Evolutionary conservation across 2,113 vertebrate species (phyloP).

Genomic region (Columbina picui): DNA sequence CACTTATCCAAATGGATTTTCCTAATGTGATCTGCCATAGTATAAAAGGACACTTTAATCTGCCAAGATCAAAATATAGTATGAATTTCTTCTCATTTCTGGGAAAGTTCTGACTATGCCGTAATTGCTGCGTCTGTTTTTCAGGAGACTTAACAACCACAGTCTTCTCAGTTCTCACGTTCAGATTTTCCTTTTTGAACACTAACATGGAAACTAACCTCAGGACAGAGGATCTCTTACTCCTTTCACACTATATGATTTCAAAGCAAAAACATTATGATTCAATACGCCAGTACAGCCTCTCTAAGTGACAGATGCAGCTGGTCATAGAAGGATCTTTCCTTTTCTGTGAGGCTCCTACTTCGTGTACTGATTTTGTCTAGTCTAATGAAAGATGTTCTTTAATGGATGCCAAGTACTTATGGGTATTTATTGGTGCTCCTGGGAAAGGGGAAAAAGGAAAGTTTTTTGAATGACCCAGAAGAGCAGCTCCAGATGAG

Average conservation of each 20-base stretch:
- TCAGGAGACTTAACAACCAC: not conserved
- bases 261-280: not conserved
- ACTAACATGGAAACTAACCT: not conserved
- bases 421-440: not conserved
- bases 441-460: not conserved
- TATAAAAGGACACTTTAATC: not conserved
- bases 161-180: not conserved
- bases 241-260: not conserved
- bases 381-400: slow-evolving; percentile 1
- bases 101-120: not conserved
- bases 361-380: not conserved
- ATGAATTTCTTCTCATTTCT: not conserved
- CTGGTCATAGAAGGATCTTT: not conserved
- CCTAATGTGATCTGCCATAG: not conserved
- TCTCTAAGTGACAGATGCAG: not conserved
- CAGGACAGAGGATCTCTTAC: not conserved
- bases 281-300: not conserved
- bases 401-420: slow-evolving; percentile 8
- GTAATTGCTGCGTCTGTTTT: not conserved
- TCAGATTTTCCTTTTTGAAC: not conserved
- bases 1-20: not conserved
- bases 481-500: not conserved
- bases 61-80: not conserved
- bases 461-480: not conserved
- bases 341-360: not conserved